These are phyloP conservation scores for Apotomis betuletana DNA, from an alignment of 2,888 invertebrate species.

Conservation along the genomic window DNA sequence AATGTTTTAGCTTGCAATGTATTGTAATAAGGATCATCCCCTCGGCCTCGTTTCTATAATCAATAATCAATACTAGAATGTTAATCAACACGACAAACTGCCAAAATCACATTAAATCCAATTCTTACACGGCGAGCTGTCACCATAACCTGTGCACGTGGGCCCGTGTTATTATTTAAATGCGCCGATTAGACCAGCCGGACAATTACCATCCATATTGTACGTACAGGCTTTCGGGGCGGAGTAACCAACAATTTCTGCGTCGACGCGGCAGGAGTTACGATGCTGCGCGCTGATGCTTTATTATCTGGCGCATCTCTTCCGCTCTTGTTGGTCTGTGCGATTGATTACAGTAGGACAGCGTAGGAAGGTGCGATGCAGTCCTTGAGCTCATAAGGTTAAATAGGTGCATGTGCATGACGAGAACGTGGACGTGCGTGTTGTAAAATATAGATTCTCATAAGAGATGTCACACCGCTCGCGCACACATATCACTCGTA, in stretches of 20 bases:
- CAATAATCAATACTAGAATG: neutral
- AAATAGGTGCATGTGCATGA: too few relatives aligned
- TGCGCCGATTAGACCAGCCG: slow-evolving; percentile 64
- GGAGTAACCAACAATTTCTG: slow-evolving; percentile 76
- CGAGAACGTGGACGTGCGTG: too few relatives aligned
- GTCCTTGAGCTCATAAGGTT: too few relatives aligned
- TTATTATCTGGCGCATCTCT: slow-evolving; percentile 81
- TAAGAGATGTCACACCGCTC: too few relatives aligned
- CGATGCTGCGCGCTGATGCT: slow-evolving; percentile 73
- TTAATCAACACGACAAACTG: slow-evolving; percentile 5
- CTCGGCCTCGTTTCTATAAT: too few relatives aligned
- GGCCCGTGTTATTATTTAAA: slow-evolving; percentile 62
- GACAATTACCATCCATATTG: slow-evolving; percentile 72
- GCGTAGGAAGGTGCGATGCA: neutral
- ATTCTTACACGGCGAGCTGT: slow-evolving; percentile 32
- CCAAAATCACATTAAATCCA: slow-evolving; percentile 37
- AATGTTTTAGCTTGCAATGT: too few relatives aligned
- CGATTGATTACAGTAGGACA: slow-evolving; percentile 26
- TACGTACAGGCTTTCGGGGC: slow-evolving; percentile 60
- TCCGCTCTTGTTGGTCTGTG: slow-evolving; percentile 61
- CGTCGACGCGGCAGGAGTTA: slow-evolving; percentile 78
- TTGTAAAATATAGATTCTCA: too few relatives aligned
- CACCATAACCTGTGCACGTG: slow-evolving; percentile 39
- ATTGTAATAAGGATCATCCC: too few relatives aligned
- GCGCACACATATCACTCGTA: too few relatives aligned